Base-by-base conservation (phyloP, 2,888 invertebrate genomes). In the Mesochorus sp. region DNA sequence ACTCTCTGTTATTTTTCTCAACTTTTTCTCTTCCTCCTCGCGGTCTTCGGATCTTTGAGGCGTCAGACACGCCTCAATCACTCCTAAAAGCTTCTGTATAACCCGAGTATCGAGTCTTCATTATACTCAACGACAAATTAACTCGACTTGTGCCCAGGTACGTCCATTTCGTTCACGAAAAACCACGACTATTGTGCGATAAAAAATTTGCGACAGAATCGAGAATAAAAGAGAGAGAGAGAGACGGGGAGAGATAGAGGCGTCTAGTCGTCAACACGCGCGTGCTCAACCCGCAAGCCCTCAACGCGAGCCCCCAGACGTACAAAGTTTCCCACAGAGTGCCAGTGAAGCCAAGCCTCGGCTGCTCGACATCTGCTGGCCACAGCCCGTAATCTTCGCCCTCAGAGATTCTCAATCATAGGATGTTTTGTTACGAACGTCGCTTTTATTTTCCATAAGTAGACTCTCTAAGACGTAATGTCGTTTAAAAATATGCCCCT, bases 371-470 rank as follows among this genome's bases (percentile, higher is more conserved):
- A 67, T 72, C 72, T 77, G 67, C 53, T 61, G 59, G 42, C 44
- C 51, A 67, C 67, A 77, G 67, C 37, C 59, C 61, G 61, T 19
- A 47, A 66, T 47, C 67, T 37, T 55, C 24, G 10, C 31, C n/a
- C 10, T 2, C 73, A 77, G 77, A 28, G 77, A 73, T 57, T 68
- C 73, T 77, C 73, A 77, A 62, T 31, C 53, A 3, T 10, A 28
- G 49, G 70, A 51, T 34, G n/a, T n/a, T n/a, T n/a, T n/a, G n/a
- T n/a, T n/a, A n/a, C n/a, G n/a, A n/a, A n/a, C n/a, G n/a, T n/a
- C n/a, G n/a, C n/a, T n/a, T n/a, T n/a, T n/a, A n/a, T n/a, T n/a
- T n/a, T n/a, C n/a, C n/a, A n/a, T n/a, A n/a, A n/a, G n/a, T n/a
- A n/a, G n/a, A n/a, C n/a, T n/a, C n/a, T n/a, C n/a, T n/a, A n/a